These are phyloP conservation scores for Chloroceryle aenea DNA, from an alignment of 2,113 vertebrate species.

Conservation along the genomic window DNA sequence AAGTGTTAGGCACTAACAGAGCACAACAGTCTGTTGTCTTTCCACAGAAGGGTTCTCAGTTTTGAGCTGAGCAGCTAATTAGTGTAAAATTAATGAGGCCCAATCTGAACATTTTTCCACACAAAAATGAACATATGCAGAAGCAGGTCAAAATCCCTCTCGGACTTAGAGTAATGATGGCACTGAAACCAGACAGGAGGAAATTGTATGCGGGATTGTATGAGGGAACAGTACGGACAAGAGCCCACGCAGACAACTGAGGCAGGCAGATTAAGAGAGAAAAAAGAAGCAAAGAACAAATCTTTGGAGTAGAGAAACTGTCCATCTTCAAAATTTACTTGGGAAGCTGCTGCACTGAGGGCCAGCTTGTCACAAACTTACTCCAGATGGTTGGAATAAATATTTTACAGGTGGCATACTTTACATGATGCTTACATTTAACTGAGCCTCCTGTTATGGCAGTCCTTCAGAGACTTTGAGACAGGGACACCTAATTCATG, in stretches of 20 bases:
- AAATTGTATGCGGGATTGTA: not conserved
- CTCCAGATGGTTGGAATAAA: not conserved
- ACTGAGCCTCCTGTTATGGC: not conserved
- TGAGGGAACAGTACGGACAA: accelerated
- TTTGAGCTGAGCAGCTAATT: conserved; percentile 40
- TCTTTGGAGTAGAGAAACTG: not conserved
- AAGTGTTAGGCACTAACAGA: not conserved
- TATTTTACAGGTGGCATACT: not conserved
- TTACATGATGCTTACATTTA: not conserved
- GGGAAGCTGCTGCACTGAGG: not conserved
- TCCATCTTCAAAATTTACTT: not conserved
- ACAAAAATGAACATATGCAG: not conserved
- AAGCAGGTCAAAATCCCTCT: not conserved
- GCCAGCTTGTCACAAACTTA: not conserved
- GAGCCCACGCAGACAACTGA: not conserved
- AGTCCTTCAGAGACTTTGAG: not conserved
- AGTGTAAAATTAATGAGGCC: conserved; percentile 26
- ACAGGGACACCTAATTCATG: not conserved
- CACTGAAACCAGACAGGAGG: not conserved
- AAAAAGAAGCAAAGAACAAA: not conserved
- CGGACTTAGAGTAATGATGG: not conserved
- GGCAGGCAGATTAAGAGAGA: not conserved
- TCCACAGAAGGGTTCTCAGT: not conserved
- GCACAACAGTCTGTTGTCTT: conserved; percentile 32
- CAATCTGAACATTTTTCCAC: conserved; percentile 12